Conservation (phyloP, 1,140 invertebrate genomes). For the Brachionus calyciflorus region DNA sequence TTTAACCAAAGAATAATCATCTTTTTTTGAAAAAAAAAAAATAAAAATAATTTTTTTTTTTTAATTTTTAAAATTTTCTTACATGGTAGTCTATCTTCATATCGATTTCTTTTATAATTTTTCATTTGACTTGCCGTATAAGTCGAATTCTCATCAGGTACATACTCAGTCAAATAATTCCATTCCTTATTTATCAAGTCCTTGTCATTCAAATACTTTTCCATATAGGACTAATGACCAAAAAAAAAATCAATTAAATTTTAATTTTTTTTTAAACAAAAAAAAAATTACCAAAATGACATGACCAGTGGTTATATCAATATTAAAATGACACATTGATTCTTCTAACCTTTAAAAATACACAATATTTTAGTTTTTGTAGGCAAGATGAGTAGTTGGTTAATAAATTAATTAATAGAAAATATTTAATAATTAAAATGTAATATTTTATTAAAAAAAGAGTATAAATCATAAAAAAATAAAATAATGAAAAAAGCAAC, state of each 20-base stretch:
- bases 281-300: conserved; percentile 77
- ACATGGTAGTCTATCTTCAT: conserved; percentile 75
- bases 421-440: neutral
- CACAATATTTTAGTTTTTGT: neutral
- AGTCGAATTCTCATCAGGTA: conserved; percentile 82
- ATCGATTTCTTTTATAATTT: conserved; percentile 78
- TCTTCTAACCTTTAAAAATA: conserved; percentile 68
- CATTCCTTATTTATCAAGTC: conserved; percentile 92
- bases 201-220: conserved; percentile 94
- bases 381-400: neutral
- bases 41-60: neutral
- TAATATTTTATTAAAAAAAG: conserved; percentile 1
- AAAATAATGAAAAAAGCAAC: conserved; percentile 23
- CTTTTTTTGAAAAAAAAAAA: conserved; percentile 49
- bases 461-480: neutral
- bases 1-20: conserved; percentile 84
- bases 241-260: neutral
- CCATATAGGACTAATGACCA: conserved; percentile 75
- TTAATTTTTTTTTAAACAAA: neutral
- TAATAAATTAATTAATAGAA: neutral
- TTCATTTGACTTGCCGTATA: conserved; percentile 59
- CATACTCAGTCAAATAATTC: conserved; percentile 86
- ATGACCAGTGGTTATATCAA: conserved; percentile 98
- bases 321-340: conserved; percentile 80
- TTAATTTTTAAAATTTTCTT: conserved; percentile 45